Evolutionary conservation across 23 tunicate species (phyloP).

Genomic region (Clavelina lepadiformis): DNA sequence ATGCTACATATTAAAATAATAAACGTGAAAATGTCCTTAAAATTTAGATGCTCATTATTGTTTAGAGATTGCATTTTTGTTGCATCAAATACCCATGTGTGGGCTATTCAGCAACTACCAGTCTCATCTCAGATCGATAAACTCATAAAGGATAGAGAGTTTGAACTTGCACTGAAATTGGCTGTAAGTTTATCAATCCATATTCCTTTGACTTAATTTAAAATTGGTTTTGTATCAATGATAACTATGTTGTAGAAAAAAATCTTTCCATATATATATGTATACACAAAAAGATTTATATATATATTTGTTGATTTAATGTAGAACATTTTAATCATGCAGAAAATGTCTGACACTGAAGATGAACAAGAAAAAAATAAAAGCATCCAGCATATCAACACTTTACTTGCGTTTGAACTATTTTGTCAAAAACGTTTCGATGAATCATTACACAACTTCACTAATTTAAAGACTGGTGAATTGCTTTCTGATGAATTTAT

Average conservation of each 20-base stretch:
- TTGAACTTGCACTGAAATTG: slow-evolving; percentile 81
- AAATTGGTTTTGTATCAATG: neutral
- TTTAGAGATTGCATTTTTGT: slow-evolving; percentile 78
- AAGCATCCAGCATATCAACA: slow-evolving; percentile 62
- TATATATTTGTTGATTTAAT: neutral
- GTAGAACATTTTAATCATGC: neutral
- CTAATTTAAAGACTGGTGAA: slow-evolving; percentile 50
- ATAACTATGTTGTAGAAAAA: neutral
- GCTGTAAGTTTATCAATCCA: slow-evolving; percentile 46
- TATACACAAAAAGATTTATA: too few species aligned
- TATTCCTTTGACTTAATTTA: neutral
- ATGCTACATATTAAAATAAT: too few species aligned
- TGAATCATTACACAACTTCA: slow-evolving; percentile 59
- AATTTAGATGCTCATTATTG: too few species aligned
- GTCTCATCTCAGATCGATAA: slow-evolving; percentile 42
- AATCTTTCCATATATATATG: too few species aligned
- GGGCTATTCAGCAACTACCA: slow-evolving; percentile 55
- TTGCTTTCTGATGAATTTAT: too few species aligned
- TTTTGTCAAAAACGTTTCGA: slow-evolving; percentile 63
- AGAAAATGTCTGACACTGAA: slow-evolving; percentile 46
- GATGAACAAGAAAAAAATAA: slow-evolving; percentile 28
- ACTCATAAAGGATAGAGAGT: slow-evolving; percentile 50
- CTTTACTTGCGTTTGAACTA: slow-evolving; percentile 68
- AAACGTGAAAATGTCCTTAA: too few species aligned
- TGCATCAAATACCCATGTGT: slow-evolving; percentile 61